These are phyloP conservation scores for Trichacis sp. DNA, from an alignment of 2,888 invertebrate genomes.

Conservation along the genomic window DNA sequence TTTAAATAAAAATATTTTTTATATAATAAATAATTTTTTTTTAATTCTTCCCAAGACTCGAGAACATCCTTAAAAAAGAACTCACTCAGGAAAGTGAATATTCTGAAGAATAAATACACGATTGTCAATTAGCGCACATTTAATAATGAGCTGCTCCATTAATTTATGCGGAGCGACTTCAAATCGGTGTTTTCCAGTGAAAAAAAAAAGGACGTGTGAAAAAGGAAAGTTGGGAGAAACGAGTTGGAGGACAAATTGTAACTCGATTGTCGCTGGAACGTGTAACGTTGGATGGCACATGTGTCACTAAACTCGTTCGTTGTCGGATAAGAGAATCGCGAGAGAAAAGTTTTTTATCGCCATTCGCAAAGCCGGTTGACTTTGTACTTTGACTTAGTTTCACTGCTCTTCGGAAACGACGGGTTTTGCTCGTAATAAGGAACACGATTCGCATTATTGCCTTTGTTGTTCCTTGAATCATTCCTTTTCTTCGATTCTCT, in stretches of 20 bases:
- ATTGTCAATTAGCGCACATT: too few relatives aligned
- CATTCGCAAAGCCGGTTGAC: constrained; percentile 9
- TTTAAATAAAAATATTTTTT: too few relatives aligned
- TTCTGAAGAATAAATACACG: too few relatives aligned
- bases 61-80: too few relatives aligned
- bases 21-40: too few relatives aligned
- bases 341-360: constrained; percentile 54
- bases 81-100: too few relatives aligned
- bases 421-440: constrained; percentile 50
- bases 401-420: constrained; percentile 29
- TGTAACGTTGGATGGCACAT: neutral
- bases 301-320: neutral
- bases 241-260: neutral
- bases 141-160: too few relatives aligned
- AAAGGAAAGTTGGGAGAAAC: neutral
- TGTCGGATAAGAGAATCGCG: constrained; percentile 10
- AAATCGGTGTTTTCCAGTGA: too few relatives aligned
- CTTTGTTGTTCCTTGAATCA: constrained; percentile 46
- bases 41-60: too few relatives aligned
- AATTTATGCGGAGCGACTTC: too few relatives aligned
- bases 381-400: constrained; percentile 60
- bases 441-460: constrained; percentile 52
- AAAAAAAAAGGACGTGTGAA: too few relatives aligned
- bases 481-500: too few relatives aligned
- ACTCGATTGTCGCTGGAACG: constrained; percentile 2